Conservation (phyloP, 2,797 vertebrate genomes). For the Channa striata region DNA sequence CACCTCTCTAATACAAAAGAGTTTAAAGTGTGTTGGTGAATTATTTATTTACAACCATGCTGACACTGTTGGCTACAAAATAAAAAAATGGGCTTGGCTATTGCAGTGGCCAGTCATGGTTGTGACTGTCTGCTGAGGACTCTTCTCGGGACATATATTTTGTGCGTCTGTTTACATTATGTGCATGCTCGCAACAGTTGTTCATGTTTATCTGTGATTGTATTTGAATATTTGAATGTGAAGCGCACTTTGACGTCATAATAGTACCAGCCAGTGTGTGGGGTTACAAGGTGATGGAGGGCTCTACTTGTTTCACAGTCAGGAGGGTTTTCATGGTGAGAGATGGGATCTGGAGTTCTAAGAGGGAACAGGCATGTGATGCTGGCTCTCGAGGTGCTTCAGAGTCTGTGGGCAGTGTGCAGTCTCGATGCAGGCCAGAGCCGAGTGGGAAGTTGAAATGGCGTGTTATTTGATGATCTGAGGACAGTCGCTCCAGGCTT, state of each 20-base stretch:
- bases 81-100: constrained; percentile 56
- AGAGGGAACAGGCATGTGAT: background rate
- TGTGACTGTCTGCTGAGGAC: constrained; percentile 73
- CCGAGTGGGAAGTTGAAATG: constrained; percentile 15
- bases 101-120: constrained; percentile 61
- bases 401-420: constrained; percentile 68
- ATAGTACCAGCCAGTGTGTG: constrained; percentile 67
- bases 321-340: constrained; percentile 22
- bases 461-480: constrained; percentile 96
- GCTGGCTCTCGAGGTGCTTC: constrained; percentile 44
- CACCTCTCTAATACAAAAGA: constrained; percentile 34
- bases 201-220: constrained; percentile 65
- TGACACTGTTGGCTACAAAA: constrained; percentile 71
- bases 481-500: constrained; percentile 99
- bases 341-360: constrained; percentile 17
- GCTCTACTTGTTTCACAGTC: constrained; percentile 62
- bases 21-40: constrained; percentile 41
- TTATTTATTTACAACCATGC: constrained; percentile 73
- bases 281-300: constrained; percentile 30
- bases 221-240: constrained; percentile 63
- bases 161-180: constrained; percentile 51
- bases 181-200: constrained; percentile 70
- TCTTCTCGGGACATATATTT: constrained; percentile 36
- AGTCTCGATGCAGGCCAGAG: constrained; percentile 48
- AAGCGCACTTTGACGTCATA: constrained; percentile 73